These are phyloP conservation scores for Eptatretus atami DNA, from an alignment of 2,797 vertebrate genomes.

Conservation along the genomic window DNA sequence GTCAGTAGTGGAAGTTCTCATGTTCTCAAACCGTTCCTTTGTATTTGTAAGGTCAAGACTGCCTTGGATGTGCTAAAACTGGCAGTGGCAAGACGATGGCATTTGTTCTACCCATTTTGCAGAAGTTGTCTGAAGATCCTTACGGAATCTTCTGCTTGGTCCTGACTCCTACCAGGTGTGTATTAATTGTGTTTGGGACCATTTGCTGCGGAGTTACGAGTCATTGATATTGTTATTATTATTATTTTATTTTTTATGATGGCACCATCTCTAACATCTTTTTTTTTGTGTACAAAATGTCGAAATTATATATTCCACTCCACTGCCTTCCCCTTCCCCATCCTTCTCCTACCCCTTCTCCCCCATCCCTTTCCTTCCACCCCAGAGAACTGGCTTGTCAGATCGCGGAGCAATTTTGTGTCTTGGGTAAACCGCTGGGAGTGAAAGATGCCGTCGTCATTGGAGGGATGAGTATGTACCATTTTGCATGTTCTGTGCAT, in stretches of 20 bases:
- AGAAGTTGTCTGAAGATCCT: slow-evolving; percentile 61
- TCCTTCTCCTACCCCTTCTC: slow-evolving; percentile 2
- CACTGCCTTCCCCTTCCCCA: too few relatives aligned
- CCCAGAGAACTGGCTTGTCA: slow-evolving; percentile 68
- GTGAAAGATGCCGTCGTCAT: slow-evolving; percentile 57
- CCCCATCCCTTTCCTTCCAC: too few relatives aligned
- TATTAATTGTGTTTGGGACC: neutral
- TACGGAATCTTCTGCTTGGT: slow-evolving; percentile 79
- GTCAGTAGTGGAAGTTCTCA: too few relatives aligned
- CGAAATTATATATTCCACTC: too few relatives aligned
- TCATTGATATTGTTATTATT: neutral
- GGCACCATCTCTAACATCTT: too few relatives aligned
- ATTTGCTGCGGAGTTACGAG: neutral
- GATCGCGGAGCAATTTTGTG: slow-evolving; percentile 73
- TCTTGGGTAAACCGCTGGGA: slow-evolving; percentile 58
- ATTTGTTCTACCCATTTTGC: slow-evolving; percentile 56
- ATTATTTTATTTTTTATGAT: neutral
- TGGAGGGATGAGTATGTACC: slow-evolving; percentile 49
- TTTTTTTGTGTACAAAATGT: too few relatives aligned
- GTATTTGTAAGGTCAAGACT: slow-evolving; percentile 33
- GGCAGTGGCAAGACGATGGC: slow-evolving; percentile 83
- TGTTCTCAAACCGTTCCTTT: too few relatives aligned
- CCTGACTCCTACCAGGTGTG: slow-evolving; percentile 57
- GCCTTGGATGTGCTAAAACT: slow-evolving; percentile 66
- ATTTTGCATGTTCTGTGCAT: accelerated